Conservation (phyloP, 1,140 invertebrate genomes). For the Meteorus sp. region DNA sequence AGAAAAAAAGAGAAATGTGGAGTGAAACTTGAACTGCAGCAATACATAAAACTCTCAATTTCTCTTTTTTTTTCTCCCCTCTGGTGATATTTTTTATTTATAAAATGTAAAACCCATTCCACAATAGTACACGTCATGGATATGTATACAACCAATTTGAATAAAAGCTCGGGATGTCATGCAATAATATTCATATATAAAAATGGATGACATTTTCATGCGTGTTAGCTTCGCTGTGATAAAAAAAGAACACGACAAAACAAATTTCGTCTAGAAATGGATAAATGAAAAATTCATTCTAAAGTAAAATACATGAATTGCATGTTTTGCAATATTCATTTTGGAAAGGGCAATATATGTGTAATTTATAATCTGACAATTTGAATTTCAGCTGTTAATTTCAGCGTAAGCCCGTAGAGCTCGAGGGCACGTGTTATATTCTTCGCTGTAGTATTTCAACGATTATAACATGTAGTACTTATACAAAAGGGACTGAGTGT, state of each 20-base stretch:
- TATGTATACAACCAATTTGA: constrained; percentile 23
- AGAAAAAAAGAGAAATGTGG: too few species aligned
- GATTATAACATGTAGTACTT: too few species aligned
- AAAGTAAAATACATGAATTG: too few species aligned
- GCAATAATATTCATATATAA: background rate
- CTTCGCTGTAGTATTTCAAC: background rate
- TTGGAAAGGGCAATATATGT: too few species aligned
- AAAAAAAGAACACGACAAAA: too few species aligned
- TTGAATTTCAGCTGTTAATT: constrained; percentile 22
- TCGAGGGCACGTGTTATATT: constrained; percentile 3
- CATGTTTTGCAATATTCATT: too few species aligned
- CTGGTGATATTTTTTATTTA: background rate
- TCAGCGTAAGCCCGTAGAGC: background rate
- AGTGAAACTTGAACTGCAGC: too few species aligned
- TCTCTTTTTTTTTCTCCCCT: constrained; percentile 1
- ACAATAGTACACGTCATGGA: too few species aligned
- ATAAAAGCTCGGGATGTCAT: constrained; percentile 11
- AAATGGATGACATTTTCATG: too few species aligned
- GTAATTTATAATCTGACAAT: constrained; percentile 9
- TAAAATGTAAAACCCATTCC: too few species aligned
- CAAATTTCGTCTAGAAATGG: background rate
- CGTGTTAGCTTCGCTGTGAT: background rate
- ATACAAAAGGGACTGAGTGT: too few species aligned
- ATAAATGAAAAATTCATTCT: background rate
- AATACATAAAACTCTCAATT: too few species aligned